Base-by-base conservation (phyloP, 2,888 invertebrate species). In the Podabrus alpinus region DNA sequence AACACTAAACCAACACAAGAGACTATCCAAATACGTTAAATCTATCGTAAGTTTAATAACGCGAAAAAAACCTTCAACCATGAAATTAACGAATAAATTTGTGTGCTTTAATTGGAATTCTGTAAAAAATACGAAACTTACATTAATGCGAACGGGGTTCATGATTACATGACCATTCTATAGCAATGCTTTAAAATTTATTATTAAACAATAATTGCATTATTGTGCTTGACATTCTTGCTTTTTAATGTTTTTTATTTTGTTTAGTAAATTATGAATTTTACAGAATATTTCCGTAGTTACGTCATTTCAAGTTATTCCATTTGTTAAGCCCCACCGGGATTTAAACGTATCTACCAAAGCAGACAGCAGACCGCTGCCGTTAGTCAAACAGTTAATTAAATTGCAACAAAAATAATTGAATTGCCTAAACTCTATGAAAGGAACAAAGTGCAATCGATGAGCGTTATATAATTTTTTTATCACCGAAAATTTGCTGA, bases 21-120 rank as follows among this genome's bases (percentile, higher is more conserved):
- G 17, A 19, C 4, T 64, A 17, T 7, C 62, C 9, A 64, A 64
- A 19, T n/a, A 64, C n/a, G 62, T 19, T 64, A 19, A 64, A 64
- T 64, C 62, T 64, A 64, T 64, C 21, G 62, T 11, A 21, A 13
- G 17, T 64, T 64, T 9, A 15, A 64, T 64, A 16, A 19, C 62
- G 21, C 62, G 62, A 64, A 64, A 64, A 29, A 71, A 71, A 71
- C 29, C 45, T 45, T 45, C 15, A 59, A 60, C 59, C 69, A 64
- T 71, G 70, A 66, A 71, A 70, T 70, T 61, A 69, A 69, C 29
- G 25, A 71, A 71, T 66, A 71, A 71, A 66, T 71, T 71, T 71
- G 7, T 64, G 2, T n/a, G 29, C 64, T 71, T 71, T 71, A 71
- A 71, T 71, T 71, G 62, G 70, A 71, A 19, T n/a, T 45, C 45